These are phyloP conservation scores for Telenomus remus DNA, from an alignment of 1,140 invertebrate genomes.

Conservation along the genomic window DNA sequence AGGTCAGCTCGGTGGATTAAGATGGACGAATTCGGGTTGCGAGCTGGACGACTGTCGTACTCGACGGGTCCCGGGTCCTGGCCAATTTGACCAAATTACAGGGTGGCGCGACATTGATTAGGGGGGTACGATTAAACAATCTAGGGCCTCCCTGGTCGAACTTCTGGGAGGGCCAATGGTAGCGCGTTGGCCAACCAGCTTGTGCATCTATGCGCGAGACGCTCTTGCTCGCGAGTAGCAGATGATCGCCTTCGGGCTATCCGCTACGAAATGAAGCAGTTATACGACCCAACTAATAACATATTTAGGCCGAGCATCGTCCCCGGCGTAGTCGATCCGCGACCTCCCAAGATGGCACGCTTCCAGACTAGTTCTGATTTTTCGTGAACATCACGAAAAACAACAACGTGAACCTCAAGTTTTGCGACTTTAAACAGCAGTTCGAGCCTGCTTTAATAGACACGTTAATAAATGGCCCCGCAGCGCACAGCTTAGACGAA, in stretches of 20 bases:
- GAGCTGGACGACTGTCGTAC: conserved; percentile 59
- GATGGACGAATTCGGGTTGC: conserved; percentile 58
- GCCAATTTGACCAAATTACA: conserved; percentile 72
- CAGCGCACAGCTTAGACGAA: conserved; percentile 18
- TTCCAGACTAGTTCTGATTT: conserved; percentile 58
- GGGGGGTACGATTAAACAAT: conserved; percentile 70
- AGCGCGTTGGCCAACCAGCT: conserved; percentile 49
- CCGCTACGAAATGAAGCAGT: conserved; percentile 71
- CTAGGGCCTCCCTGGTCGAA: conserved; percentile 70
- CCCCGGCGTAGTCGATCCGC: conserved; percentile 60
- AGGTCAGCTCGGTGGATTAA: conserved; percentile 61
- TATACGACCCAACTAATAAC: conserved; percentile 74
- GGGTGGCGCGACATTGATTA: conserved; percentile 69
- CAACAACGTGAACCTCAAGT: not conserved
- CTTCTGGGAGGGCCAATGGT: conserved; percentile 69
- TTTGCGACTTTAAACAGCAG: conserved; percentile 32
- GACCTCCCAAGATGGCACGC: conserved; percentile 74
- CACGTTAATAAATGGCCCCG: conserved; percentile 46
- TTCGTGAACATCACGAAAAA: conserved; percentile 40
- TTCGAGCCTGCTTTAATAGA: conserved; percentile 45
- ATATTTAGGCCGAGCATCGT: conserved; percentile 69
- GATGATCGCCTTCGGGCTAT: conserved; percentile 70
- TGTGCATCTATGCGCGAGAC: conserved; percentile 58
- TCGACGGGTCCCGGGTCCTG: conserved; percentile 44
- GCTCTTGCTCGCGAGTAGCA: conserved; percentile 59